Conservation (phyloP, 2,797 vertebrate genomes). For the Vespertilio murinus region DNA sequence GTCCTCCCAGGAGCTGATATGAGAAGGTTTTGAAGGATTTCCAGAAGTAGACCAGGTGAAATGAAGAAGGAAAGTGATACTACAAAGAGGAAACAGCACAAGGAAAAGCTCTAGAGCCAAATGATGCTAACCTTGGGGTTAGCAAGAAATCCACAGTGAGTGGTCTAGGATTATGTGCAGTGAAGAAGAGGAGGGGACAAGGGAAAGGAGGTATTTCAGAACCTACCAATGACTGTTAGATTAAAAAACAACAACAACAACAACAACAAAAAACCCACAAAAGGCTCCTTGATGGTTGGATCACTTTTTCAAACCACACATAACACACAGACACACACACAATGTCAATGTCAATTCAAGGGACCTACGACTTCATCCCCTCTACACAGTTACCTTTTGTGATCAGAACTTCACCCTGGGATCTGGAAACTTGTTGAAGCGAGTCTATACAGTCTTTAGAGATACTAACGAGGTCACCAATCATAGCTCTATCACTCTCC, state of each 20-base stretch:
- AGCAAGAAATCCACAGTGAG: background rate
- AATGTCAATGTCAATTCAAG: rapidly evolving
- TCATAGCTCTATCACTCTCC: rapidly evolving
- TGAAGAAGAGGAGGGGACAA: background rate
- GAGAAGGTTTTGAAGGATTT: background rate
- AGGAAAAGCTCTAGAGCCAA: background rate
- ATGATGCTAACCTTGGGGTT: background rate
- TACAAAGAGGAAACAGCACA: background rate
- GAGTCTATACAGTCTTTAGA: rapidly evolving
- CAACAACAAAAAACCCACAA: rapidly evolving
- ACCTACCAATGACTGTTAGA: too few species aligned
- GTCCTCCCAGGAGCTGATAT: background rate
- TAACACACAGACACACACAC: too few species aligned
- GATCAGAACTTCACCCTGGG: rapidly evolving
- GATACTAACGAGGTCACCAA: too few species aligned
- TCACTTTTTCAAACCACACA: too few species aligned
- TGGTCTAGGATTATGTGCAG: too few species aligned
- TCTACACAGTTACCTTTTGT: background rate
- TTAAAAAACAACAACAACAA: too few species aligned
- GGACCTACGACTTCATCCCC: rapidly evolving
- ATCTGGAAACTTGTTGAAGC: rapidly evolving
- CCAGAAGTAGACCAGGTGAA: background rate
- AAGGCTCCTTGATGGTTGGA: too few species aligned
- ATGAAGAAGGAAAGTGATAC: background rate
- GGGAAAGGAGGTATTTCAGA: background rate